A percentile compares a stretch with the other conserved stretches of the same genome.
These are phyloP conservation scores for Latheticus oryzae DNA, from an alignment of 2,888 invertebrate genomes.

Conservation along the genomic window DNA sequence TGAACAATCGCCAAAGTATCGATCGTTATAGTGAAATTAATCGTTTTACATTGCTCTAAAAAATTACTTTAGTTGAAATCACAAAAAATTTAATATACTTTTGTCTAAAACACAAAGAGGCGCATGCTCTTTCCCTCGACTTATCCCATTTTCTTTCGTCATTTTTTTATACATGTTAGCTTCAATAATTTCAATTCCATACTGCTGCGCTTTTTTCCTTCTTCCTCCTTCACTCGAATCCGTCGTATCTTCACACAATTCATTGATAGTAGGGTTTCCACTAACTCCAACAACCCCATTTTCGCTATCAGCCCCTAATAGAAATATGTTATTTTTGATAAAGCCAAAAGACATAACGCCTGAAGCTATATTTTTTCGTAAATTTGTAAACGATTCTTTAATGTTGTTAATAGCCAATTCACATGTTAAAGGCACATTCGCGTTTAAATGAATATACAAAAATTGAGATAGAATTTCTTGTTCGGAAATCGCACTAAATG, in stretches of 20 bases:
- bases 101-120: conserved; percentile 74
- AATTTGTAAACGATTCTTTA: conserved; percentile 72
- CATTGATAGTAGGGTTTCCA: conserved; percentile 69
- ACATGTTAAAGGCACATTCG: conserved; percentile 74
- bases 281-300: conserved; percentile 69
- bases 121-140: conserved; percentile 65
- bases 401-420: conserved; percentile 71
- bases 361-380: conserved; percentile 78
- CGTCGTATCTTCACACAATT: conserved; percentile 59
- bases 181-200: conserved; percentile 68
- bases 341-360: conserved; percentile 72
- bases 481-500: conserved; percentile 73
- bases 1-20: conserved; percentile 80
- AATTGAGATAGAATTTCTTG: conserved; percentile 77
- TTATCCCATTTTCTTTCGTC: conserved; percentile 68
- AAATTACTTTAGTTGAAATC: conserved; percentile 30
- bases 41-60: conserved; percentile 61
- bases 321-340: conserved; percentile 73
- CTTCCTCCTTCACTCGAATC: conserved; percentile 52
- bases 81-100: conserved; percentile 70
- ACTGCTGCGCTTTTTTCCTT: conserved; percentile 54
- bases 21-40: conserved; percentile 74
- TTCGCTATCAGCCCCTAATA: conserved; percentile 73
- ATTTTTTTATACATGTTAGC: conserved; percentile 73
- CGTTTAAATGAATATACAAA: conserved; percentile 76